phyloP scores from a whole-genome alignment of 2,113 vertebrate species.

The Hymenochirus boettgeri region DNA sequence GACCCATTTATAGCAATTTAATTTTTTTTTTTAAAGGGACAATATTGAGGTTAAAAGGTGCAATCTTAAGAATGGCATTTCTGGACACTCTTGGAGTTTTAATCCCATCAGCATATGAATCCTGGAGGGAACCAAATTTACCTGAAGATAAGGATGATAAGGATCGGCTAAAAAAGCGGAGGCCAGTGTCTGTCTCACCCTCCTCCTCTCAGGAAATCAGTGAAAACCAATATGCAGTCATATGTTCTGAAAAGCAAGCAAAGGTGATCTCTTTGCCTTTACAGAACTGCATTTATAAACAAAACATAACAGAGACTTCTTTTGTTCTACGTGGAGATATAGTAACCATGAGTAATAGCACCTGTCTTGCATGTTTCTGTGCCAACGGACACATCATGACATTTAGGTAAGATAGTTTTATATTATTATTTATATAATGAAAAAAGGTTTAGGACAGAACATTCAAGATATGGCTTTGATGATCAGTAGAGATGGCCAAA shows the following conservation, averaged over 20 bases:
- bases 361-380: constrained; percentile 94
- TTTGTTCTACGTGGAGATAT: constrained; percentile 92
- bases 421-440: too few relatives aligned
- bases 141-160: constrained; percentile 89
- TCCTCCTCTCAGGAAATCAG: constrained; percentile 91
- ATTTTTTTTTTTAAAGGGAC: constrained; percentile 69
- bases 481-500: too few relatives aligned
- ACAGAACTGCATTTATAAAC: constrained; percentile 91
- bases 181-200: constrained; percentile 91
- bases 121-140: constrained; percentile 86
- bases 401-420: constrained; percentile 96
- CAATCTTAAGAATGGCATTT: constrained; percentile 86
- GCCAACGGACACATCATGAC: constrained; percentile 98
- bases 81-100: constrained; percentile 82
- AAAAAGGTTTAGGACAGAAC: too few relatives aligned
- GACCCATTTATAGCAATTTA: not conserved
- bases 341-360: constrained; percentile 80
- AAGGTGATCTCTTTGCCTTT: constrained; percentile 92
- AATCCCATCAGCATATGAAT: constrained; percentile 74
- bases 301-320: constrained; percentile 95
- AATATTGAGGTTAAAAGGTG: constrained; percentile 86
- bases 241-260: constrained; percentile 98
- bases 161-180: constrained; percentile 81
- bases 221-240: constrained; percentile 92
- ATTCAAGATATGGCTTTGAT: too few relatives aligned